A percentile compares a stretch with the other conserved stretches of the same genome.
These are phyloP conservation scores for Xenops minutus DNA, from an alignment of 2,797 vertebrate genomes.

Conservation along the genomic window DNA sequence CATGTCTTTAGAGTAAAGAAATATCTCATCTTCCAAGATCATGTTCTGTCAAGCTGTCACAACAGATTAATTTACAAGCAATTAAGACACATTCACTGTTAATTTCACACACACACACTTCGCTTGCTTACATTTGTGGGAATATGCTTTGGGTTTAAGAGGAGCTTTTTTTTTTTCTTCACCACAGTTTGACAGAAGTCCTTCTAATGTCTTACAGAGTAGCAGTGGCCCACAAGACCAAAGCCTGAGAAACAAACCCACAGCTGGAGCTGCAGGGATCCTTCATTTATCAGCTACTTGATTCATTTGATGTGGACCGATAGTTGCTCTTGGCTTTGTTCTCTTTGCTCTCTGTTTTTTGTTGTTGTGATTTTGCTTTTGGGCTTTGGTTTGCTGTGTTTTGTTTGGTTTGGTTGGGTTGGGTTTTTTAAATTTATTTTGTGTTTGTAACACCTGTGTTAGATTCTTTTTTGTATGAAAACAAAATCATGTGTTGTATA, in stretches of 20 bases:
- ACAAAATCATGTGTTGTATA: background rate
- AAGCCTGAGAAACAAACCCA: background rate
- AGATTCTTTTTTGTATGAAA: background rate
- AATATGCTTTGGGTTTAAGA: background rate
- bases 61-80: background rate
- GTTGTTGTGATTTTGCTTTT: background rate
- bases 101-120: background rate
- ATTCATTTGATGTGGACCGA: background rate
- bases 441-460: background rate
- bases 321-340: background rate
- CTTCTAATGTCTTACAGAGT: background rate
- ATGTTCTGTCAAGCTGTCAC: background rate
- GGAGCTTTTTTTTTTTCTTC: accelerated
- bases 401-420: background rate
- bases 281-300: background rate
- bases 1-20: background rate
- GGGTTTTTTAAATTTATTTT: background rate
- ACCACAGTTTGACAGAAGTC: background rate
- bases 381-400: no score
- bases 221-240: background rate
- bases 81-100: background rate
- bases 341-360: background rate
- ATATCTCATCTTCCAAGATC: background rate
- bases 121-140: background rate
- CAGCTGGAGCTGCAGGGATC: background rate